Evolutionary conservation across 2,888 invertebrate species (phyloP), one percentile per base, ranked within the genome.

Genomic region (Epinotia nisella): DNA sequence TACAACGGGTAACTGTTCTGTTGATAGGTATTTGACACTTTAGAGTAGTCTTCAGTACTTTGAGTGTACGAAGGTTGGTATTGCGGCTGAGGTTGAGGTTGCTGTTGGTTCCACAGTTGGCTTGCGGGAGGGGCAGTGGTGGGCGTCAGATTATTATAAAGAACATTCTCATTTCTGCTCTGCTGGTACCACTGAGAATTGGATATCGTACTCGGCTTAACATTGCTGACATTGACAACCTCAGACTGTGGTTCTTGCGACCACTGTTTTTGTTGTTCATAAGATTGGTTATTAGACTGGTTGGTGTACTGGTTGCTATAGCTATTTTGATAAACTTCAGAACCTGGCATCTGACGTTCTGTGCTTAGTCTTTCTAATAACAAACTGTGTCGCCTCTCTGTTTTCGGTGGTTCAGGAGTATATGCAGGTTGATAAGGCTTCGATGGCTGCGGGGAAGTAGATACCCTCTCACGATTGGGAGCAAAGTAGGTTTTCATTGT

Each of bases 111-210:
- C 51, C 83, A 83, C 64, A 87, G 87, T 71, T 82, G 82, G 65
- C 75, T 79, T 49, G 82, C 82, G 76, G 83, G 45, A 76, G 81
- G 75, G 75, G 81, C 74, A 71, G 85, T 80, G 41, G 84, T 79
- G 3, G 87, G 82, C 39, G 82, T 76, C 10, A 85, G 80, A 72
- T 89, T 89, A 76, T 90, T 90, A 67, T 87, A 88, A 69, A 85
- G 78, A 15, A 80, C 77, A 74, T 89, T 89, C 69, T 90, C 89
- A 75, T 83, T 87, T 53, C 81, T 87, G 45, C 79, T 85, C 70
- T 91, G 90, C 78, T 92, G 91, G 74, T 90, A 93, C 93, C 93
- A 93, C 75, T 93, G 91, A 70, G 91, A 90, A 72, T 92, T 93
- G 10, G 88, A 90, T 35, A 93, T 91, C 13, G 84, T 83, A 77